Base-by-base conservation (phyloP, 53 echinoderm and acorn worm genomes). In the Mesocentrotus franciscanus region DNA sequence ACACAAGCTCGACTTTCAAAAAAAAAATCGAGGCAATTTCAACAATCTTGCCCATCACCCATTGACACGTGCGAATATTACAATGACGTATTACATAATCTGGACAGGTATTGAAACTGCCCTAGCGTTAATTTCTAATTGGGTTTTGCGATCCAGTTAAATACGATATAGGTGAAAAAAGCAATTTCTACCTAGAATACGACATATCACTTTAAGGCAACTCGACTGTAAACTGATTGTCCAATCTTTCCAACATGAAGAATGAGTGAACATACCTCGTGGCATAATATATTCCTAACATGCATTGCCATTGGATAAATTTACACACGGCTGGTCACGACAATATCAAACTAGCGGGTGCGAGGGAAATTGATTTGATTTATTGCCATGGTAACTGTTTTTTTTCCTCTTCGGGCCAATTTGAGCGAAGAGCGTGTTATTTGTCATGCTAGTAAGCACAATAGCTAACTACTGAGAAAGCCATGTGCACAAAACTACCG, bases 301-400 rank as follows among this genome's bases (percentile, higher is more conserved):
- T 42, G 81, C 39, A 42, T 33, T 81, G 81, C 36, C 81, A 18
- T 7, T 42, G 9, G 18, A 20, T 39, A 81, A 42, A 81, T 17
- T 36, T 81, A 39, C 81, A 81, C 36, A 36, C 36, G 81, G 22
- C 81, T 81, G 42, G 81, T 39, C 42, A 42, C 81, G 8, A 42
- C 36, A 42, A 81, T 17, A 81, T 29, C 74, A 74, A 74, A 81
- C 36, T 81, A 81, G 36, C 36, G 36, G 81, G 42, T 42, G 36
- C 7, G 20, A 81, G 29, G 34, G 36, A 32, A 39, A 36, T 81
- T 39, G 81, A 81, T 81, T 81, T 81, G 81, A 81, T 81, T 81
- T 39, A 39, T 81, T 81, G 36, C 81, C 81, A 81, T 81, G 81
- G 81, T 42, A 42, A 81, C 81, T 39, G 42, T 39, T 79, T 39